A percentile compares a stretch with the other conserved stretches of the same genome.
These are phyloP conservation scores for Camponotus floridanus DNA, from an alignment of 1,140 invertebrate species.

Conservation along the genomic window DNA sequence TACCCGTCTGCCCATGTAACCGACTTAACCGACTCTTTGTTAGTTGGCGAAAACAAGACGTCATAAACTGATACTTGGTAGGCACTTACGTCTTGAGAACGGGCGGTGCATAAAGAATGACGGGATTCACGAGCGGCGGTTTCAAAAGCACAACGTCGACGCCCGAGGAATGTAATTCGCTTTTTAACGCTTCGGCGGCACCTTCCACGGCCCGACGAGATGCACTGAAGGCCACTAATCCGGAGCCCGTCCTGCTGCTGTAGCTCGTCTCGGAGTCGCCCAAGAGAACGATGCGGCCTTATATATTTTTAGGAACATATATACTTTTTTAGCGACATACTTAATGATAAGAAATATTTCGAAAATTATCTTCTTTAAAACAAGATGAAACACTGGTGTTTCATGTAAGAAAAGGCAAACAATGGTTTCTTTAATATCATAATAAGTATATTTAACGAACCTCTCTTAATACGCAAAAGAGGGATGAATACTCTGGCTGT, in stretches of 20 bases:
- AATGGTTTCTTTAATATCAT: not conserved
- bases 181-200: constrained; percentile 90
- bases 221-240: constrained; percentile 89
- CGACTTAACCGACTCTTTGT: constrained; percentile 41
- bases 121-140: constrained; percentile 89
- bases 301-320: not conserved
- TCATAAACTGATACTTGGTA: constrained; percentile 50
- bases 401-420: not conserved
- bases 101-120: constrained; percentile 88
- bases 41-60: constrained; percentile 17
- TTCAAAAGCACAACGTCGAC: constrained; percentile 92
- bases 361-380: not conserved
- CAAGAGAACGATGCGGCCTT: constrained; percentile 85
- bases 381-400: not conserved
- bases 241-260: constrained; percentile 83
- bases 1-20: not conserved
- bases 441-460: constrained; percentile 72
- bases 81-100: constrained; percentile 86
- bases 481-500: constrained; percentile 92
- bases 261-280: constrained; percentile 82
- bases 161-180: constrained; percentile 89
- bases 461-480: constrained; percentile 87
- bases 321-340: not conserved
- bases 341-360: not conserved
- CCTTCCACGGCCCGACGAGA: constrained; percentile 91